Evolutionary conservation across 2,888 invertebrate species (phyloP).

Genomic region (Cheilosia grossa): DNA sequence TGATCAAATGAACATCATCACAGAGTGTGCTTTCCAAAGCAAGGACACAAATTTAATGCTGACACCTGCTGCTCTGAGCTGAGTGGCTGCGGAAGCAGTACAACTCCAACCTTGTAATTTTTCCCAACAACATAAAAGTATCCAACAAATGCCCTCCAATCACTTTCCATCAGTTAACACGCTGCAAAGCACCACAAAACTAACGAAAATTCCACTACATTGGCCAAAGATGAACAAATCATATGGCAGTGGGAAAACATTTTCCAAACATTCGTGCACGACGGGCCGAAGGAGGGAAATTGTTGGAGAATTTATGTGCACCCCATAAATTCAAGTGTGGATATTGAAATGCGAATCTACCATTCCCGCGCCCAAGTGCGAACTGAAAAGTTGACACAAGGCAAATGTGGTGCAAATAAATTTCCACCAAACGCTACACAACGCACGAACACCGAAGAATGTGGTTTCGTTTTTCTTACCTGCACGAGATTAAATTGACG

Average conservation of each 20-base stretch:
- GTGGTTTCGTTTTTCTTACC: constrained; percentile 26
- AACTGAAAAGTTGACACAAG: constrained; percentile 64
- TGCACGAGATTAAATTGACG: constrained; percentile 55
- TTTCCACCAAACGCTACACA: constrained; percentile 15
- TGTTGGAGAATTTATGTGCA: constrained; percentile 34
- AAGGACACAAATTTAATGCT: constrained; percentile 24
- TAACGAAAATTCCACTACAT: constrained; percentile 20
- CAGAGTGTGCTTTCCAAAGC: not conserved
- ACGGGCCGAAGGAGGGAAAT: not conserved
- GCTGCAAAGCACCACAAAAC: constrained; percentile 12
- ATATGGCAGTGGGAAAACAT: constrained; percentile 21
- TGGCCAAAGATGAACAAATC: constrained; percentile 33
- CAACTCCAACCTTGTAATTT: constrained; percentile 13
- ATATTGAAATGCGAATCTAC: constrained; percentile 65
- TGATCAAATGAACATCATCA: not conserved
- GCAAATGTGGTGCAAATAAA: constrained; percentile 62
- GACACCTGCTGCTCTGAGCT: constrained; percentile 19
- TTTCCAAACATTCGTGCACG: constrained; percentile 23
- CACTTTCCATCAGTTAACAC: constrained; percentile 27
- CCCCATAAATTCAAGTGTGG: constrained; percentile 62
- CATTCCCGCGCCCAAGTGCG: constrained; percentile 53
- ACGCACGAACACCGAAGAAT: constrained; percentile 25
- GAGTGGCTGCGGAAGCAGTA: constrained; percentile 12
- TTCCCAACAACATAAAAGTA: constrained; percentile 1
- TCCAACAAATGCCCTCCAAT: constrained; percentile 11